Evolutionary conservation across 2,888 invertebrate genomes (phyloP).

Genomic region (Ectropis crepuscularia): DNA sequence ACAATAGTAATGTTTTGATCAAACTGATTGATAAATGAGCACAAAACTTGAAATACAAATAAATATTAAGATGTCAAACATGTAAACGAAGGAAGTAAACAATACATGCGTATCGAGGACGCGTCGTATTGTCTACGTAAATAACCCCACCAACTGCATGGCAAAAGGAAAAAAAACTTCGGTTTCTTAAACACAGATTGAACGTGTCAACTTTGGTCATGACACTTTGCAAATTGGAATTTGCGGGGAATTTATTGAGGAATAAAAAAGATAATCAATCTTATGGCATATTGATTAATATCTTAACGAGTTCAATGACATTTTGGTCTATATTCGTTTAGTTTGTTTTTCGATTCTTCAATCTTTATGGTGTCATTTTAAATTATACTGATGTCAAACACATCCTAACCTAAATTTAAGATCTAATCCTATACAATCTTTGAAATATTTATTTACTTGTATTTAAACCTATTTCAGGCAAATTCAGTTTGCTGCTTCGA

Average conservation of each 20-base stretch:
- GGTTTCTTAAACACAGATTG: conserved; percentile 51
- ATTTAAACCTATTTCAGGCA: no score
- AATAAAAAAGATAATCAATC: conserved; percentile 57
- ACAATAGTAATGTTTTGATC: no score
- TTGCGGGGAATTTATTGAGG: conserved; percentile 49
- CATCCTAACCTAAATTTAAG: no score
- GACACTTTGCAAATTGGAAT: conserved; percentile 69
- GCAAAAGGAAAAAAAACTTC: conserved; percentile 57
- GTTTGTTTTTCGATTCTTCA: conserved; percentile 8
- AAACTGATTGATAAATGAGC: no score
- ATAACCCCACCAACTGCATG: conserved; percentile 44
- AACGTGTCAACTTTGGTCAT: conserved; percentile 60
- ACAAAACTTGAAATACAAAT: no score
- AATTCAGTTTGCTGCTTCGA: neutral
- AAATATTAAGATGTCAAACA: no score
- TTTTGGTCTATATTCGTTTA: conserved; percentile 23
- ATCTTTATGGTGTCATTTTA: no score
- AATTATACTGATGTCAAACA: no score
- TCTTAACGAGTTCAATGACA: conserved; percentile 45
- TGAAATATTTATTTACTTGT: no score
- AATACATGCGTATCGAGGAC: neutral
- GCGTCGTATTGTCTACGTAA: conserved; percentile 16
- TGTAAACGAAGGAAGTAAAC: neutral
- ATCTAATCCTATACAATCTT: no score
- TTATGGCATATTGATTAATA: conserved; percentile 51